A percentile compares a stretch with the other conserved stretches of the same genome.
phyloP scores from a whole-genome alignment of 2,113 vertebrate genomes.

The Chaetops frenatus region DNA sequence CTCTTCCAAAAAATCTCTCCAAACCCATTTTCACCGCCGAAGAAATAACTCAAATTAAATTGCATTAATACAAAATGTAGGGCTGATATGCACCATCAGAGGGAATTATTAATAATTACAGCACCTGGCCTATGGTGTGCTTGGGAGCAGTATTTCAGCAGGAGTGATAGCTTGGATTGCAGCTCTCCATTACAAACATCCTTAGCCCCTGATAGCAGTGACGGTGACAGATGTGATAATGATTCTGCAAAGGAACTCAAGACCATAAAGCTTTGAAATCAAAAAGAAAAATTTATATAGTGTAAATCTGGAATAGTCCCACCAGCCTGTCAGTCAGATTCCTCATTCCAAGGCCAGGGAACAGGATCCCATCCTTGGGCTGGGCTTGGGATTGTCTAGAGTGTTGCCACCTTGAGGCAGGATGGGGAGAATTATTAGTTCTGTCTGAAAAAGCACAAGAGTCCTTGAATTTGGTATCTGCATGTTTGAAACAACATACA shows the following conservation, averaged over 20 bases:
- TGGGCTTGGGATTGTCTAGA: not conserved
- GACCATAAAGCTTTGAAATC: constrained; percentile 12
- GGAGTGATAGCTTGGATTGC: not conserved
- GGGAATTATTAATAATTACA: constrained; percentile 35
- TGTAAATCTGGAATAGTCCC: not conserved
- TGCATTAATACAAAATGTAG: constrained; percentile 6
- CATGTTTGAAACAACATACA: not conserved
- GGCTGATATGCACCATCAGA: not conserved
- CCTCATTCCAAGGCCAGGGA: not conserved
- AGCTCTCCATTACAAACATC: constrained; percentile 9
- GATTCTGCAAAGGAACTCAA: constrained; percentile 1
- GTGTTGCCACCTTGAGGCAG: constrained; percentile 31
- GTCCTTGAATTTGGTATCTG: not conserved
- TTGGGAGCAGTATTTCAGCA: constrained; percentile 38
- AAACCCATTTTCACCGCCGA: not conserved
- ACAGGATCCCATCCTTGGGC: not conserved
- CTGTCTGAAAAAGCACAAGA: not conserved
- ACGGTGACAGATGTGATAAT: constrained; percentile 23
- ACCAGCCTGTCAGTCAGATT: not conserved
- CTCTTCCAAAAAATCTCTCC: not conserved
- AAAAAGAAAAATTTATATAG: not conserved
- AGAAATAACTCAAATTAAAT: constrained; percentile 16
- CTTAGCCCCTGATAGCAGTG: not conserved
- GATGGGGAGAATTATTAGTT: not conserved
- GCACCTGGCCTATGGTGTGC: constrained; percentile 5